A percentile compares a stretch with the other conserved stretches of the same genome.
These are phyloP conservation scores for Mesorhabditis sp. DNA, from an alignment of 2,888 invertebrate genomes.

Conservation along the genomic window DNA sequence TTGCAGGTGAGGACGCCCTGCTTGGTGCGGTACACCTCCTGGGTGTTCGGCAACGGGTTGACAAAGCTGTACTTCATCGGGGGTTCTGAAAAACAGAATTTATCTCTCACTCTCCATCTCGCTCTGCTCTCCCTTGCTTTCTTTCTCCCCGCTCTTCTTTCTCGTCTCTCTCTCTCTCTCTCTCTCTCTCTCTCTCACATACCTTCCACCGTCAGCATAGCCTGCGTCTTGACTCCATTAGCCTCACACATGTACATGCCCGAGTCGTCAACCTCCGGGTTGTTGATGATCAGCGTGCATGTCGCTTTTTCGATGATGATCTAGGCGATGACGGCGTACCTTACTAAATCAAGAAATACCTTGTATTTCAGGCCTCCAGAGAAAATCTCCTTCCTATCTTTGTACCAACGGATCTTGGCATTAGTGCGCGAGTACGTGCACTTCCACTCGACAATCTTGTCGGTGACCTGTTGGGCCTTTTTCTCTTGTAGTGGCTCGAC, in stretches of 20 bases:
- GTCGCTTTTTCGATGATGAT: constrained; percentile 86
- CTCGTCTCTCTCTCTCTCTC: constrained; percentile 84
- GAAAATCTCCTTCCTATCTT: constrained; percentile 57
- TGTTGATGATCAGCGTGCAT: constrained; percentile 82
- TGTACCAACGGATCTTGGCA: constrained; percentile 61
- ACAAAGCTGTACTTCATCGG: constrained; percentile 89
- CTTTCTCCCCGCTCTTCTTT: constrained; percentile 89
- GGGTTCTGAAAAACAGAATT: constrained; percentile 69
- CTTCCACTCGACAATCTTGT: constrained; percentile 87
- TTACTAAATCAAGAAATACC: neutral
- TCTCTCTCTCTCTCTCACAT: constrained; percentile 53
- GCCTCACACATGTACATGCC: constrained; percentile 95
- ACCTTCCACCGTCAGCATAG: constrained; percentile 88
- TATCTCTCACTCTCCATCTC: neutral
- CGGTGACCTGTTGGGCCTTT: constrained; percentile 66
- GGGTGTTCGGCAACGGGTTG: constrained; percentile 81
- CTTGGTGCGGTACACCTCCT: constrained; percentile 83
- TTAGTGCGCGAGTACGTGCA: constrained; percentile 95
- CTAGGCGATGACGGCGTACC: constrained; percentile 64
- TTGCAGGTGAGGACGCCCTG: constrained; percentile 82
- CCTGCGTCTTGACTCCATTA: constrained; percentile 80
- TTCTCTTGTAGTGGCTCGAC: constrained; percentile 46
- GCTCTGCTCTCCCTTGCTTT: constrained; percentile 69
- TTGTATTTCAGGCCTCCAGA: constrained; percentile 36
- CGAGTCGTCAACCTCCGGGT: constrained; percentile 87